Conservation (phyloP, 2,888 invertebrate genomes). For the Zaprionus bogoriensis region DNA sequence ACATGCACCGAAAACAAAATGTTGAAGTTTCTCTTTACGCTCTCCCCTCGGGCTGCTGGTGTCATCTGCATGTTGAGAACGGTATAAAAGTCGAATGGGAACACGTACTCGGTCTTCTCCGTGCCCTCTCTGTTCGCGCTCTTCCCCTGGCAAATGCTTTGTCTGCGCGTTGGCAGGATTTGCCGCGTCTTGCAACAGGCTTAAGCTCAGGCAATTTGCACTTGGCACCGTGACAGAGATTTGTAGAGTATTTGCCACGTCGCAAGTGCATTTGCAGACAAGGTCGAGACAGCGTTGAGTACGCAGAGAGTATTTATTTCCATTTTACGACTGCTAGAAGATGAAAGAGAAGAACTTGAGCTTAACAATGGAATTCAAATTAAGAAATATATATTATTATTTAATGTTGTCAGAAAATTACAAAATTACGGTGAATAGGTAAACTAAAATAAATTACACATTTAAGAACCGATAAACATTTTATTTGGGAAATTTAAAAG, state of each 20-base stretch:
- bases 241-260: neutral
- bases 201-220: neutral
- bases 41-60: neutral
- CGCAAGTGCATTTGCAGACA: slow-evolving; percentile 1
- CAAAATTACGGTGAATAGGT: no score
- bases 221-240: neutral
- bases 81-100: neutral
- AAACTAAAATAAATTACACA: no score
- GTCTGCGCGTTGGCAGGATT: neutral
- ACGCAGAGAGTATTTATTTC: neutral
- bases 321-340: neutral
- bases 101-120: neutral
- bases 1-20: slow-evolving; percentile 21
- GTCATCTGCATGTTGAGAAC: neutral
- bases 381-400: neutral
- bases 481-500: no score
- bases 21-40: neutral
- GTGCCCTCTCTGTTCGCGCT: neutral
- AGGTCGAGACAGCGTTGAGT: neutral
- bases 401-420: no score
- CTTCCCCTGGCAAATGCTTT: neutral
- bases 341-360: neutral
- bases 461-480: no score
- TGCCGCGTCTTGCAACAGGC: neutral
- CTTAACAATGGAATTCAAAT: neutral